Base-by-base conservation (phyloP, 2,888 invertebrate genomes). In the Euproctis similis region DNA sequence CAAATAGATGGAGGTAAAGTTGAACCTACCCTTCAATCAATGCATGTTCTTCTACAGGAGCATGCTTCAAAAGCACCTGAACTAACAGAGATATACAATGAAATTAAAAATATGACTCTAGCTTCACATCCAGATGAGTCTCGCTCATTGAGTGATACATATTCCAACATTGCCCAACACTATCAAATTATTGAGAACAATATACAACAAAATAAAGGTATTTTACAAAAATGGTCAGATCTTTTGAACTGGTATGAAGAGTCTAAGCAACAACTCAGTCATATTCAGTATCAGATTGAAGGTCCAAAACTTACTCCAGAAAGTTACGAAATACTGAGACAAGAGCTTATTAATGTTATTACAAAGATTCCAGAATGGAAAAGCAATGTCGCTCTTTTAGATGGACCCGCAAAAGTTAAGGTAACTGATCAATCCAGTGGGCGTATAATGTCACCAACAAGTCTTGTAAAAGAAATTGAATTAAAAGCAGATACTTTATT, bases 1-100 rank as follows among this genome's bases (percentile, higher is more conserved):
- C 93, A 94, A 63, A 89, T 97, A 1, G 88, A 89, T 43, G 88
- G 92, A 0, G 94, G 94, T 53, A 91, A 92, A 62, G 91, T 96
- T 0, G 94, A 94, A 52, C 87, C 89, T 0, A 89, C 90, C 17
- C 71, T 96, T 7, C 92, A 94, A 57, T 89, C 90, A 0, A 88
- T 94, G 46, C 93, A 96, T 63, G 89, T 90, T 0, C 78, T 95
- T 12, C 80, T 93, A 30, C 93, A 94, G 68, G 96, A 97, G 56
- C 93, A 94, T 61, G 90, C 92, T 1, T 93, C 95, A 23, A 93
- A 94, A 54, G 92, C 92, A 50, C 89, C 92, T 0, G 86, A 87
- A 23, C 93, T 96, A 44, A 87, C 90, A 39, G 87, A 88, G 2
- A 92, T 96, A 43, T 92, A 93, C 49, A 89, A 91, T 45, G 94